Base-by-base conservation (phyloP, 2,797 vertebrate species). In the Muscicapa striata region DNA sequence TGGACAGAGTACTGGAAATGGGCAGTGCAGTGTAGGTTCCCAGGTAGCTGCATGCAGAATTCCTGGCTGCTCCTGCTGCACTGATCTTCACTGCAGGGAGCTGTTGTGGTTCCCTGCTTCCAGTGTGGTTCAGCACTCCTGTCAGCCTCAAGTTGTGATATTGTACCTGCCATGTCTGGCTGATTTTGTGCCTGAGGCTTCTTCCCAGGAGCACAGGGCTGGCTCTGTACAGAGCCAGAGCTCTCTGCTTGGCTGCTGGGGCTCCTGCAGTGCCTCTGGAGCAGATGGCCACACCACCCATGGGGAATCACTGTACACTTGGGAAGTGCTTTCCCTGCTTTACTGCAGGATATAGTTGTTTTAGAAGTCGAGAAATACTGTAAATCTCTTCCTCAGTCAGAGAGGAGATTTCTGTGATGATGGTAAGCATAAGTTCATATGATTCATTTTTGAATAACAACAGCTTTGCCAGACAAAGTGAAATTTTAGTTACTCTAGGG, bases 221-320 rank as follows among this genome's bases (percentile, higher is more conserved):
- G 66, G 17, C 23, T 55, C 46, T 41, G 23, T 48, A 30, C 11
- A 27, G 67, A 41, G 58, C 43, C 41, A 59, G 49, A 27, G 5
- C 32, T 66, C 51, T 34, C 29, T 18, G 30, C 68, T 52, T 4
- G 2, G 43, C 64, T 70, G 64, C 34, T 26, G 27, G 38, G 18
- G 40, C 74, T 63, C 21, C 57, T 63, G 26, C 74, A 43, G 55
- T 80, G 4, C 38, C 48, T 45, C 72, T 63, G 34, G 15, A 68
- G 21, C 52, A 68, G 11, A 10, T 22, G 51, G 1, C 1, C 23
- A 34, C 24, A 1, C 0, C 0, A 48, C 3, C n/a, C 21, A 6
- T 15, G 40, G 10, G 19, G 32, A 22, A 27, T 38, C 20, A 2
- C 38, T 68, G 30, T 14, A 21, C 6, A 3, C 40, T 78, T 4